phyloP scores from a whole-genome alignment of 2,888 invertebrate species.

The Perdita meconis region DNA sequence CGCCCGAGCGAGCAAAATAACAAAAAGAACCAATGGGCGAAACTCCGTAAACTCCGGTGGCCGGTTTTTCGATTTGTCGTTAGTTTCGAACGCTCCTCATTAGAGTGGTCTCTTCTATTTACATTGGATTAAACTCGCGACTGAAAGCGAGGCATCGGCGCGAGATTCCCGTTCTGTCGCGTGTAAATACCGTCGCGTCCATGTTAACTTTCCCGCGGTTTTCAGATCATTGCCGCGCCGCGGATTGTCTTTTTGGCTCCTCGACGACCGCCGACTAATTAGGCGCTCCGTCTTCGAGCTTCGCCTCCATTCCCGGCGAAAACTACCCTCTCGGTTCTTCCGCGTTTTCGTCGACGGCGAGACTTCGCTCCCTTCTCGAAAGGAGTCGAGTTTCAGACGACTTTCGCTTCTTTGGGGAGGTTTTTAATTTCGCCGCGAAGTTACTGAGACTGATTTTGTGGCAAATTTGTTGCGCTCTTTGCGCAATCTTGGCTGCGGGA shows the following conservation, averaged over 20 bases:
- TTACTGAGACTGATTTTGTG: too few species aligned
- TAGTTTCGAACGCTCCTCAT: slow-evolving; percentile 35
- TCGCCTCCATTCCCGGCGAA: too few species aligned
- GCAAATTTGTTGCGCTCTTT: too few species aligned
- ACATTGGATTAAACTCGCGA: slow-evolving; percentile 50
- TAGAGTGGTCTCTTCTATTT: slow-evolving; percentile 43
- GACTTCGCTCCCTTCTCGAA: not conserved
- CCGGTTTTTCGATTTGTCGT: slow-evolving; percentile 50
- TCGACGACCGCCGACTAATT: slow-evolving; percentile 16
- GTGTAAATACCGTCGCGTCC: slow-evolving; percentile 10
- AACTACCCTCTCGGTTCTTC: not conserved
- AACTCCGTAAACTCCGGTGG: slow-evolving; percentile 29
- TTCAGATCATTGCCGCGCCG: slow-evolving; percentile 3
- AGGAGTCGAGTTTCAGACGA: too few species aligned
- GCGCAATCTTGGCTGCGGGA: too few species aligned
- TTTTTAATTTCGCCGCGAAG: too few species aligned
- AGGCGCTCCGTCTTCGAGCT: slow-evolving; percentile 12
- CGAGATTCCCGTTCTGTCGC: not conserved
- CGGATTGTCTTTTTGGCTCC: not conserved
- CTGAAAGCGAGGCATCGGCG: slow-evolving; percentile 3
- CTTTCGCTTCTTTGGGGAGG: too few species aligned
- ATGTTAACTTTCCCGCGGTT: not conserved
- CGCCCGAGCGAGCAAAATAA: slow-evolving; percentile 13
- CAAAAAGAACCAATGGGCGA: not conserved
- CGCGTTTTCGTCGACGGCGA: not conserved